A percentile compares a stretch with the other conserved stretches of the same genome.
phyloP scores from a whole-genome alignment of 2,888 invertebrate species.

The Limnephilus marmoratus region DNA sequence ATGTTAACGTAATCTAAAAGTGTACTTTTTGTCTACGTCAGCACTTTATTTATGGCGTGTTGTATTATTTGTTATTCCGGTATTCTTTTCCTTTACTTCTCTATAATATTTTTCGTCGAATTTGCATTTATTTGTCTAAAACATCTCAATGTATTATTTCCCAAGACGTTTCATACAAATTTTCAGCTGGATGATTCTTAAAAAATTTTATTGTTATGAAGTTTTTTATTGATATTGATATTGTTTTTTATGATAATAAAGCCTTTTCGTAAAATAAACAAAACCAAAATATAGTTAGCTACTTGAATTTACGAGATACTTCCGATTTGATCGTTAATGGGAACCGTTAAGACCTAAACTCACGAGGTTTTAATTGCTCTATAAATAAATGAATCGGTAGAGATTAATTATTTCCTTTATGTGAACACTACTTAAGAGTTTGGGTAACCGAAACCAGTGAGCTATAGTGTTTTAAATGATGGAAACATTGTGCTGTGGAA shows the following conservation, averaged over 20 bases:
- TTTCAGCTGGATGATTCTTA: not conserved
- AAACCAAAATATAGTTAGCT: not conserved
- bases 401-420: not conserved
- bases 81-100: not conserved
- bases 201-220: too few relatives aligned
- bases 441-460: not conserved
- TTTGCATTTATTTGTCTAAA: not conserved
- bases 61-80: not conserved
- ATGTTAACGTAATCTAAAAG: conserved; percentile 12
- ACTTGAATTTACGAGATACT: not conserved
- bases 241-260: not conserved
- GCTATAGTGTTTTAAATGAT: not conserved
- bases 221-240: too few relatives aligned
- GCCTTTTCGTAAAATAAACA: not conserved
- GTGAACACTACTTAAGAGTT: not conserved
- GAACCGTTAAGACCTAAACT: not conserved
- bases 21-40: conserved; percentile 21
- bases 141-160: not conserved
- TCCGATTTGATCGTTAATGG: not conserved
- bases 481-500: not conserved
- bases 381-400: not conserved
- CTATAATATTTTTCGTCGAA: not conserved
- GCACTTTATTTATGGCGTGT: conserved; percentile 24
- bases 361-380: not conserved
- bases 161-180: not conserved